Conservation (phyloP, 2,888 invertebrate genomes). For the Campoplex capitator region DNA sequence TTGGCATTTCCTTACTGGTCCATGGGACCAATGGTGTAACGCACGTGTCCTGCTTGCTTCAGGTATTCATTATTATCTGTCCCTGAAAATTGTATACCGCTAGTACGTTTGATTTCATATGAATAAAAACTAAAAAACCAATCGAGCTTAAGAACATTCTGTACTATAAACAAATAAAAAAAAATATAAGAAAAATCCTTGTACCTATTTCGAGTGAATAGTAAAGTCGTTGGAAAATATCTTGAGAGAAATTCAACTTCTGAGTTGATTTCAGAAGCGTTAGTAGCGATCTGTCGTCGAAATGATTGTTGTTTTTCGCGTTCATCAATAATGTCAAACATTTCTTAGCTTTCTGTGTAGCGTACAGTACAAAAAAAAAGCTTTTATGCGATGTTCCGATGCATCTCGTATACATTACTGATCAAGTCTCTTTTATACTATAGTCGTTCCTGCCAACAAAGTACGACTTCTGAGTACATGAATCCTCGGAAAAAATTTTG, state of each 20-base stretch:
- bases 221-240: not conserved
- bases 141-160: not conserved
- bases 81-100: conserved; percentile 32
- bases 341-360: not conserved
- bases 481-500: not conserved
- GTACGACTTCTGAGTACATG: not conserved
- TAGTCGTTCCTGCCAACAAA: not conserved
- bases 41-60: conserved; percentile 50
- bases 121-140: not conserved
- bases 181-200: not conserved
- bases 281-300: not conserved
- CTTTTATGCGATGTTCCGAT: not conserved
- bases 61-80: conserved; percentile 61
- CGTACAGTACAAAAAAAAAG: not conserved
- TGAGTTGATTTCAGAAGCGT: not conserved
- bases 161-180: not conserved
- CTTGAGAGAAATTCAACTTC: not conserved
- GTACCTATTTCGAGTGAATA: not conserved
- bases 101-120: not conserved
- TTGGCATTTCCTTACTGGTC: conserved; percentile 30
- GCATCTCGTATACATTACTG: not conserved
- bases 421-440: not conserved
- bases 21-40: conserved; percentile 52
- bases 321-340: conserved; percentile 25
- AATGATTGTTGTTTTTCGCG: not conserved